Evolutionary conservation across 2,888 invertebrate genomes (phyloP).

Genomic region (Hetaerina titia): DNA sequence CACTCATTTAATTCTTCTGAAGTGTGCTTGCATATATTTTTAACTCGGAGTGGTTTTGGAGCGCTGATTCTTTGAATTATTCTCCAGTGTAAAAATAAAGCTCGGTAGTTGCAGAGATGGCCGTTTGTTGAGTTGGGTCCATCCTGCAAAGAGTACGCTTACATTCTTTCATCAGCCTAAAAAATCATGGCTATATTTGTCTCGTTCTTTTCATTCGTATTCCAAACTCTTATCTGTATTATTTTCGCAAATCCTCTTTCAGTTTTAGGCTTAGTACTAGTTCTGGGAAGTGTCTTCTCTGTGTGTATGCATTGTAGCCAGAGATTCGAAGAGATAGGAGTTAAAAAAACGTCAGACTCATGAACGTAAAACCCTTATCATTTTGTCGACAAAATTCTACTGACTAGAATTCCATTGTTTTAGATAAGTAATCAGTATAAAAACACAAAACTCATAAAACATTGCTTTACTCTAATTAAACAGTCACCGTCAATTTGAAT

Average conservation of each 20-base stretch:
- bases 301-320: no score
- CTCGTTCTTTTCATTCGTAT: not conserved
- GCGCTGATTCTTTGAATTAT: conserved; percentile 10
- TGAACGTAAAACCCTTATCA: no score
- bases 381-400: no score
- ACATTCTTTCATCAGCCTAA: not conserved
- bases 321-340: no score
- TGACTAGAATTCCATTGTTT: no score
- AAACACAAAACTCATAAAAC: no score
- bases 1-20: not conserved
- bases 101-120: not conserved
- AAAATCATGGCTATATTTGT: not conserved
- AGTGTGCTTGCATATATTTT: not conserved
- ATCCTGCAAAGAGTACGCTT: not conserved
- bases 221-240: not conserved
- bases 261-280: no score
- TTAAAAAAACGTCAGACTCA: no score
- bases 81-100: not conserved
- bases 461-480: no score
- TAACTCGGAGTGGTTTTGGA: not conserved
- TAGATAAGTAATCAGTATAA: no score
- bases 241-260: not conserved
- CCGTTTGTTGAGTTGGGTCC: not conserved
- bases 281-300: no score
- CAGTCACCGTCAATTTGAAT: no score